Evolutionary conservation across 2,888 invertebrate genomes (phyloP).

Genomic region (Xestoiulus laeticollis): DNA sequence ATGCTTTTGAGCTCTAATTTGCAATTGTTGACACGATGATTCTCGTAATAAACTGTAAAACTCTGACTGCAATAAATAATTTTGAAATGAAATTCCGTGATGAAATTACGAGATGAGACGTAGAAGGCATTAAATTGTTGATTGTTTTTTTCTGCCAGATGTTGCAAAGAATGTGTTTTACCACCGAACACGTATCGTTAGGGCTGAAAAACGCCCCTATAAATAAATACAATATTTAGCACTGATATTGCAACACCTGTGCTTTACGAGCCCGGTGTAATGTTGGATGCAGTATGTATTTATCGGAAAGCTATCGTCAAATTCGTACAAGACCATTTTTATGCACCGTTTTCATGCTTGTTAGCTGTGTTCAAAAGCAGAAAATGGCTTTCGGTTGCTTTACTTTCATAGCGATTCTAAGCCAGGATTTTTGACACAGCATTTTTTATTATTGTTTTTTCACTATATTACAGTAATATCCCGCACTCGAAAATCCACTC

Average conservation of each 20-base stretch:
- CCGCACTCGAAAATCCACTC: not conserved
- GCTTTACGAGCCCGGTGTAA: not conserved
- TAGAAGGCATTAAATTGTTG: not conserved
- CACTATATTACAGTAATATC: slow-evolving; percentile 15
- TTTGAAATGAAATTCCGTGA: not conserved
- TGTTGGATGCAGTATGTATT: not conserved
- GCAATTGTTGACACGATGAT: no score
- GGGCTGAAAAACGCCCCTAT: not conserved
- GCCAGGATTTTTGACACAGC: not conserved
- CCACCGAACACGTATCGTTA: not conserved
- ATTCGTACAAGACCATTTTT: not conserved
- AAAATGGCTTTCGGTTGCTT: not conserved
- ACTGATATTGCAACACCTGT: not conserved
- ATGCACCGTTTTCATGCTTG: not conserved
- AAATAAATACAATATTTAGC: slow-evolving; percentile 4
- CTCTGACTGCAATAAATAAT: no score
- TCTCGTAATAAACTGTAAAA: no score
- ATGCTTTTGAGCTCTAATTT: no score
- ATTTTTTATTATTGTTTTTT: slow-evolving; percentile 10
- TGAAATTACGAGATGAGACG: not conserved
- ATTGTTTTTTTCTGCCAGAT: not conserved
- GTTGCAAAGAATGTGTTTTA: not conserved
- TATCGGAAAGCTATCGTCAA: slow-evolving; percentile 27
- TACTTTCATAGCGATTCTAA: not conserved
- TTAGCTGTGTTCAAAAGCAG: not conserved